phyloP scores from a whole-genome alignment of 2,113 vertebrate genomes.

The Trematomus loennbergii region DNA sequence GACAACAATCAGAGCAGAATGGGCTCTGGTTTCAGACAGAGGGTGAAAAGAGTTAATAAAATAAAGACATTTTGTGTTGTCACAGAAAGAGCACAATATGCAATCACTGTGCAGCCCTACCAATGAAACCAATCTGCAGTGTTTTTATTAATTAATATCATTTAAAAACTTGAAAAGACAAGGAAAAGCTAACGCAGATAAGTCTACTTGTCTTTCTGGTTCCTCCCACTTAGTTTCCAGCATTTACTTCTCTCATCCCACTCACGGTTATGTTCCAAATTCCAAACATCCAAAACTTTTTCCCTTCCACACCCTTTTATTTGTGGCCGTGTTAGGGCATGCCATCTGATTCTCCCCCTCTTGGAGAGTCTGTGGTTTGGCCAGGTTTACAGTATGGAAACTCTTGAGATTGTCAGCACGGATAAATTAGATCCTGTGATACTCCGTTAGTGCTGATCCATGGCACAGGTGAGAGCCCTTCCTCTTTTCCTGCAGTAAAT shows the following conservation, averaged over 20 bases:
- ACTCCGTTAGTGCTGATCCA: constrained; percentile 19
- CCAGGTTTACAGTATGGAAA: constrained; percentile 77
- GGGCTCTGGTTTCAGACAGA: too few relatives aligned
- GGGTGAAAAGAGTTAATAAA: too few relatives aligned
- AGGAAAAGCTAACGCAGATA: background rate
- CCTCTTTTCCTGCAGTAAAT: constrained; percentile 37
- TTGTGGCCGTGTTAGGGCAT: constrained; percentile 1
- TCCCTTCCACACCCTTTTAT: constrained; percentile 44
- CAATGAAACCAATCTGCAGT: too few relatives aligned
- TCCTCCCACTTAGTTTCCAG: background rate
- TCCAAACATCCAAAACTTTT: constrained; percentile 20
- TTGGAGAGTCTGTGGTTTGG: constrained; percentile 64
- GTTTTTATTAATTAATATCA: too few relatives aligned
- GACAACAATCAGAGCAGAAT: too few relatives aligned
- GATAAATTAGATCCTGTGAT: constrained; percentile 55
- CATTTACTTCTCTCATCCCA: constrained; percentile 18
- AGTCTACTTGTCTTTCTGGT: background rate
- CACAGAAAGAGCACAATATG: too few relatives aligned
- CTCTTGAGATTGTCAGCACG: constrained; percentile 45
- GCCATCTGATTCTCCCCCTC: constrained; percentile 26
- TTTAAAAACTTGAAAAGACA: background rate
- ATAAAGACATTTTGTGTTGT: too few relatives aligned
- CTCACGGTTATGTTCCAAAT: constrained; percentile 36
- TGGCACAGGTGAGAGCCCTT: constrained; percentile 51
- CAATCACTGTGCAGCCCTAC: too few relatives aligned